A percentile compares a stretch with the other conserved stretches of the same genome.
Conservation (phyloP, 2,113 vertebrate species). For the Megaceryle torquata region DNA sequence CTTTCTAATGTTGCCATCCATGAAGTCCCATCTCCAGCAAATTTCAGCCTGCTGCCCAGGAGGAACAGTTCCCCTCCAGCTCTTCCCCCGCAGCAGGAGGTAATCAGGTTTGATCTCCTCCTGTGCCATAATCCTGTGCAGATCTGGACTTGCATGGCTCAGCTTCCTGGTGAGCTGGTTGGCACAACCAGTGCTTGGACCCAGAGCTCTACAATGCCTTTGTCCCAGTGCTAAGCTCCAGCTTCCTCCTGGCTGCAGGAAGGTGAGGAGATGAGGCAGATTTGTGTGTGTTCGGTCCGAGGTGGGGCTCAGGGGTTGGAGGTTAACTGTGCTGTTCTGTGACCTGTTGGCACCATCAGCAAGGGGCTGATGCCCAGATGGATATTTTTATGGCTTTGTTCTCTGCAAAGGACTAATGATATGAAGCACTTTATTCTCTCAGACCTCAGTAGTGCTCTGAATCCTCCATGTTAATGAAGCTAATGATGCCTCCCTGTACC, state of each 20-base stretch:
- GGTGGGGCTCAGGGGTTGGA: background rate
- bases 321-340: background rate
- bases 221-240: background rate
- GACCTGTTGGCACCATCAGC: background rate
- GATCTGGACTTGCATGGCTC: background rate
- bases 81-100: background rate
- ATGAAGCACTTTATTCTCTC: background rate
- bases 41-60: background rate
- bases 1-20: background rate
- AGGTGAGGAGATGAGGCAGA: background rate
- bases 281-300: background rate
- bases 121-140: accelerated
- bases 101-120: background rate
- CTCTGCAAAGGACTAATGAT: background rate
- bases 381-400: background rate
- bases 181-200: accelerated
- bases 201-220: accelerated
- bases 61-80: background rate
- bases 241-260: background rate
- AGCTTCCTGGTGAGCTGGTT: background rate
- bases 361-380: background rate
- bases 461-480: background rate
- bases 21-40: background rate
- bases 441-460: background rate
- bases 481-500: background rate